phyloP scores from a whole-genome alignment of 1,140 invertebrate genomes.

The Papilio glaucus region DNA sequence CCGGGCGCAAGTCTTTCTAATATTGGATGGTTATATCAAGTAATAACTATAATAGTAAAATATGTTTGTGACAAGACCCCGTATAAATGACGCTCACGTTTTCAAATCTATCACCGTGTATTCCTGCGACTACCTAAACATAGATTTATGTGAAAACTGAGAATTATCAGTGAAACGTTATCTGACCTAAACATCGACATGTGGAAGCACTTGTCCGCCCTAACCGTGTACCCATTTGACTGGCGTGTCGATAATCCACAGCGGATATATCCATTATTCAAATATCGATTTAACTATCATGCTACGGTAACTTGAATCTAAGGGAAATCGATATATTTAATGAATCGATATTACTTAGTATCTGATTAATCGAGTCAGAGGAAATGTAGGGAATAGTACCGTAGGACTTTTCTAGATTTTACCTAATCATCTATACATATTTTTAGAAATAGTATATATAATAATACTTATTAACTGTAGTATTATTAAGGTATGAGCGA shows the following conservation, averaged over 20 bases:
- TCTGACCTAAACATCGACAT: slow-evolving; percentile 15
- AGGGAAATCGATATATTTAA: background rate
- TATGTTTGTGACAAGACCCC: background rate
- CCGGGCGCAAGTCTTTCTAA: too few species aligned
- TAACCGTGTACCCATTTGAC: slow-evolving; percentile 29
- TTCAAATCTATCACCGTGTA: background rate
- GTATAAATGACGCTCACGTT: background rate
- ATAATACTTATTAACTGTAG: too few species aligned
- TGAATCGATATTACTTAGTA: background rate
- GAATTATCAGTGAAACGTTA: slow-evolving; percentile 19
- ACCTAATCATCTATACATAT: background rate
- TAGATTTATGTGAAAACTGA: slow-evolving; percentile 8
- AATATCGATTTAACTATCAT: background rate
- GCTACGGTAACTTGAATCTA: background rate
- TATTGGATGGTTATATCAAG: too few species aligned
- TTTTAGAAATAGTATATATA: background rate
- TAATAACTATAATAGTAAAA: too few species aligned
- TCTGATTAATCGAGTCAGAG: background rate
- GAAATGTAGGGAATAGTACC: background rate
- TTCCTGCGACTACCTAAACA: background rate
- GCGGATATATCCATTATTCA: slow-evolving; percentile 12
- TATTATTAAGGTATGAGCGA: too few species aligned
- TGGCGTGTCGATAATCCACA: slow-evolving; percentile 4
- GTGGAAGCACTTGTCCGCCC: slow-evolving; percentile 33
- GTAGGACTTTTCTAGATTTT: background rate